Evolutionary conservation across 2,888 invertebrate species (phyloP), one percentile per base, ranked within the genome.

Genomic region (Xylota segnis): DNA sequence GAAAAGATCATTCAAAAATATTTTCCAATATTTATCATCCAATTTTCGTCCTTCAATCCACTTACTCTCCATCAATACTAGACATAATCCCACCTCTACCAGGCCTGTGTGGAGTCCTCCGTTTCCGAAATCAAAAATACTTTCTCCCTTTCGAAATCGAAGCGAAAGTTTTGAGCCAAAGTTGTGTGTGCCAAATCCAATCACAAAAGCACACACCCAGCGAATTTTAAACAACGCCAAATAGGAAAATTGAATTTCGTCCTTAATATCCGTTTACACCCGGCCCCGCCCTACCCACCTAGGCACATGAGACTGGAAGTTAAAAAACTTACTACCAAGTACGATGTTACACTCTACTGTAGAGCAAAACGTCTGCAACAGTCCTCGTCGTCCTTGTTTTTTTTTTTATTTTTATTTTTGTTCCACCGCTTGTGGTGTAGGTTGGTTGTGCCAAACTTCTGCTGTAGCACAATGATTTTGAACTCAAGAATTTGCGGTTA

Each of bases 141-240:
- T 58, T 58, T 58, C 56, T 34, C 52, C 16, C 32, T 14, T 16
- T 0, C 37, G 12, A n/a, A 27, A 12, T 29, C 47, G 58, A 58
- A 72, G 47, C 29, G 63, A 78, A 78, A 78, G 71, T 63, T 65
- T 47, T 12, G 12, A 0, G 43, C 70, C n/a, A 32, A 52, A 52
- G n/a, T 9, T 56, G 9, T 61, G 61, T 56, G 40, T 59, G 72
- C 58, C 70, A 79, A 74, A 79, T 79, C 66, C 59, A 79, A 72
- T 79, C 65, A 79, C 43, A 74, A 72, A 72, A 79, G 66, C 66
- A 81, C 59, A 81, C 74, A 54, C 74, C 81, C 66, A 45, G 66
- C 74, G 81, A 81, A 81, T 81, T 59, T 81, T 74, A 74, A 81
- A 54, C 74, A 81, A 74, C 74, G 37, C 45, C 37, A 52, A 81